Evolutionary conservation across 2,113 vertebrate species (phyloP).

Genomic region (Tragulus kanchil): DNA sequence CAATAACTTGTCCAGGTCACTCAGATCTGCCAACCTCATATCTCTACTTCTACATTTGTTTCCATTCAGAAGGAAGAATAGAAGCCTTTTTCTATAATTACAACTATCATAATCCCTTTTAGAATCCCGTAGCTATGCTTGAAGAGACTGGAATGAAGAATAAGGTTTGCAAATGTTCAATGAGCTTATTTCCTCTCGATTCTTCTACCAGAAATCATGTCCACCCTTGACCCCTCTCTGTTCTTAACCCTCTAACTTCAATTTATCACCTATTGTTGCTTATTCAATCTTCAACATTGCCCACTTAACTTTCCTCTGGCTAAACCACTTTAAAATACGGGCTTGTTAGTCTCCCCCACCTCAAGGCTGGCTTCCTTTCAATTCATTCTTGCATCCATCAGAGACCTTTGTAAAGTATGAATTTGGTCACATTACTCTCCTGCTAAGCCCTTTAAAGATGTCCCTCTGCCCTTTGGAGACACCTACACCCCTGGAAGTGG

Average conservation of each 20-base stretch:
- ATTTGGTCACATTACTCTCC: not conserved
- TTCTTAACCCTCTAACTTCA: not conserved
- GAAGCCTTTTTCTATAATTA: not conserved
- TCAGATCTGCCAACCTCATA: not conserved
- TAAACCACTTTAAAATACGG: not conserved
- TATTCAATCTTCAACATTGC: not conserved
- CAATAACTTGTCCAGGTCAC: not conserved
- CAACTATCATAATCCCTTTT: not conserved
- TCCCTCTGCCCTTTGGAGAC: not conserved
- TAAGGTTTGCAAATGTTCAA: not conserved
- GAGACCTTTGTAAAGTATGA: not conserved
- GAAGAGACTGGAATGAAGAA: not conserved
- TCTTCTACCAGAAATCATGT: not conserved
- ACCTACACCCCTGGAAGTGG: rapidly evolving
- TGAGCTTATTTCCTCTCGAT: not conserved
- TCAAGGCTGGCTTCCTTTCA: not conserved
- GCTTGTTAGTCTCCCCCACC: not conserved
- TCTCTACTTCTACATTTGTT: not conserved
- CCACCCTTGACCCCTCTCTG: not conserved
- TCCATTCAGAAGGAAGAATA: not conserved
- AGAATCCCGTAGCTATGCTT: not conserved
- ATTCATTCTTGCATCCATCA: not conserved
- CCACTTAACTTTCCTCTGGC: not conserved
- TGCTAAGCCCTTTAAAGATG: not conserved
- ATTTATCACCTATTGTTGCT: not conserved